Conservation (phyloP, 2,113 vertebrate genomes). For the Otus sunia region DNA sequence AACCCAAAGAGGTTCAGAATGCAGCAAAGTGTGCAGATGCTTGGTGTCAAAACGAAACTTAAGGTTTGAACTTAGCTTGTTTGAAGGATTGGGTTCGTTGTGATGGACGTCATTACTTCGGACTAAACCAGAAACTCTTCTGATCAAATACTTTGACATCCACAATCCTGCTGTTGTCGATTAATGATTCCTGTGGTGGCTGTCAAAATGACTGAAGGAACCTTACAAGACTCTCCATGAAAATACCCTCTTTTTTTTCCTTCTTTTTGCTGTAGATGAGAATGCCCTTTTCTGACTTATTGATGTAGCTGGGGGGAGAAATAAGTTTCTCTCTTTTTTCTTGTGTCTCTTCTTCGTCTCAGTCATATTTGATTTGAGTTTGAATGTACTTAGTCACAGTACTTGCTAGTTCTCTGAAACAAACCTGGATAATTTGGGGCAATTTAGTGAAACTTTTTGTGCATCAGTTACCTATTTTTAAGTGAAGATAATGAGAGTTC, state of each 20-base stretch:
- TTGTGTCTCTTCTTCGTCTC: neutral
- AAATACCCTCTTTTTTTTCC: neutral
- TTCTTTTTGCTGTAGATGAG: neutral
- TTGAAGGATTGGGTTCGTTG: neutral
- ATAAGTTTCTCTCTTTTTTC: neutral
- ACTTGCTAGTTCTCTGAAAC: neutral
- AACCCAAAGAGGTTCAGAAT: neutral
- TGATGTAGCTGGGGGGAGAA: neutral
- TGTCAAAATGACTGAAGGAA: neutral
- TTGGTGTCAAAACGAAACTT: neutral
- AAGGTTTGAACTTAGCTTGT: neutral
- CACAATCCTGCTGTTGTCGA: fast-evolving
- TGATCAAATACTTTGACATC: neutral
- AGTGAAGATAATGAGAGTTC: neutral
- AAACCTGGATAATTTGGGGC: neutral
- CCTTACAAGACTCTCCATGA: neutral
- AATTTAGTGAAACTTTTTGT: neutral
- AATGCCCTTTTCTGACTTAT: neutral
- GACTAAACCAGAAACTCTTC: neutral
- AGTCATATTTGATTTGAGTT: neutral
- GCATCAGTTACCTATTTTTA: neutral
- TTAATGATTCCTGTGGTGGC: neutral
- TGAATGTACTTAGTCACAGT: neutral
- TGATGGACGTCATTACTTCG: fast-evolving
- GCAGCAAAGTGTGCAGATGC: neutral